Evolutionary conservation across 2,113 vertebrate genomes (phyloP), one percentile per base, ranked within the genome.

Genomic region (Cyphomyrus discorhynchus): DNA sequence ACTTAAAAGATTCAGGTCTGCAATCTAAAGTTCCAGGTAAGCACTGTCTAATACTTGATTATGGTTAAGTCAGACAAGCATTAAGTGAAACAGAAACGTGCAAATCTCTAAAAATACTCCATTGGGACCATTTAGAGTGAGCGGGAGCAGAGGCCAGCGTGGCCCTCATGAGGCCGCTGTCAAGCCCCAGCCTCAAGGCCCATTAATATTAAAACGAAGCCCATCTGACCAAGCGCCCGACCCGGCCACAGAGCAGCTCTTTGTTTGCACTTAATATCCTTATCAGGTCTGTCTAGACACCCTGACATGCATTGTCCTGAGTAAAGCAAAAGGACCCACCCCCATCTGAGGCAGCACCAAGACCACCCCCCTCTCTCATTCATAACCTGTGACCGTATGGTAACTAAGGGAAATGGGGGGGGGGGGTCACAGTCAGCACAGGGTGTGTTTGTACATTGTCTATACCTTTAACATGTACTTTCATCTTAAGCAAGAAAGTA

Each of bases 271-370:
- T 94, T 94, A 95, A 96, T 95, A 94, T 94, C 95, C 94, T 95
- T 94, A 95, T 96, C 94, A 94, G 93, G 94, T 93, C 92, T 50
- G 94, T 96, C 95, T 95, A 96, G 95, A 96, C 95, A 94, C 93
- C 92, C 93, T 94, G 93, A 95, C 93, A 95, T 90, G 93, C 92
- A 92, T 85, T 88, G n/a, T 93, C 74, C 53, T 90, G 58, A 88
- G 89, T 50, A 56, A 62, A 66, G 89, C 47, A 9, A 27, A 27
- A 24, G 52, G n/a, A 46, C 74, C 70, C 86, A 27, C 86, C 89
- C 85, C 89, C 86, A 31, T n/a, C 89, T 2, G 9, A 62, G 50
- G 2, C 70, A 49, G 39, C 88, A 42, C 15, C 27, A 56, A 27
- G 46, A 31, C 77, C 74, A 45, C 10, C 17, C 13, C 46, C 47